A percentile compares a stretch with the other conserved stretches of the same genome.
Conservation (phyloP, 2,888 invertebrate species). For the Nephrotoma appendiculata region DNA sequence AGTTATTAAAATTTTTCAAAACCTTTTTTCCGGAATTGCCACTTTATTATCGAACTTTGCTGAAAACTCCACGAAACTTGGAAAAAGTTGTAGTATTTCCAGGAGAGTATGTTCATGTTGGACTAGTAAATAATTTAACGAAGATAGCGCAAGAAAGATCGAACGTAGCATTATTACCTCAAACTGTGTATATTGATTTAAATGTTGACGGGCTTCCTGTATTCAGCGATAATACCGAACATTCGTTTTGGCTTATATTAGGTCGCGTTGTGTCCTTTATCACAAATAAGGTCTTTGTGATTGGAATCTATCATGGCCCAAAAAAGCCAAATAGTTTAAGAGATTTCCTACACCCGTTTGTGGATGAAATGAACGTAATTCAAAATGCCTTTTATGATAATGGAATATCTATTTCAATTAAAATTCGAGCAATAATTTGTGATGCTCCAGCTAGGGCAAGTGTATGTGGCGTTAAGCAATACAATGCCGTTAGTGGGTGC, state of each 20-base stretch:
- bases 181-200: no score
- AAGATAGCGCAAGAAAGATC: no score
- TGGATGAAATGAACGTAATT: neutral
- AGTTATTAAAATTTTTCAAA: neutral
- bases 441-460: neutral
- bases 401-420: neutral
- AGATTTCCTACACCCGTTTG: neutral
- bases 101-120: neutral
- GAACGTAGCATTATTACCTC: no score
- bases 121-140: neutral
- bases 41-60: neutral
- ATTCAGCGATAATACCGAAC: neutral
- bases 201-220: neutral
- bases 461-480: neutral
- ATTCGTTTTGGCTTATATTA: neutral
- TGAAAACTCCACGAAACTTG: neutral
- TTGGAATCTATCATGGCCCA: neutral
- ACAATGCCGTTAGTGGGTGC: neutral
- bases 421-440: neutral
- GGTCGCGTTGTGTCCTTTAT: neutral
- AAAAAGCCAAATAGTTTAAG: neutral
- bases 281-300: neutral
- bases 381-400: neutral
- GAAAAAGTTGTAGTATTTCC: neutral
- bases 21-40: neutral